Evolutionary conservation across 2,888 invertebrate genomes (phyloP), one percentile per base, ranked within the genome.

Genomic region (Drosophila kokeensis): DNA sequence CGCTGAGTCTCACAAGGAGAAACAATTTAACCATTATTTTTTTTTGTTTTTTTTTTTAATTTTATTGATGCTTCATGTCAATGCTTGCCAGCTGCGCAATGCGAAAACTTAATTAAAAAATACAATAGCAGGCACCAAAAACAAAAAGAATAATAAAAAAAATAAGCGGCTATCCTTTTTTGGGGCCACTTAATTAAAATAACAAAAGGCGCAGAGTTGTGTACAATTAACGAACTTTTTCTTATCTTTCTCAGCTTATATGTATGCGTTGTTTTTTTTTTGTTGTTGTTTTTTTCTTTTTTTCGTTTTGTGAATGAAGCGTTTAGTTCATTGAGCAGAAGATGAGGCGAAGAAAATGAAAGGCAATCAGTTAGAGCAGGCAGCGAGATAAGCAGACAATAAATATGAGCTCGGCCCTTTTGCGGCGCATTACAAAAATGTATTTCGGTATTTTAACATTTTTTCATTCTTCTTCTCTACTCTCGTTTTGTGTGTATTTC

Each of bases 31-130:
- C 42, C 48, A 52, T 82, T 79, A 24, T 24, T 77, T 62, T 54
- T 10, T 7, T 76, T 80, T 74, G 1, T 52, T 77, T 67, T 60
- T 83, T 73, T 67, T 60, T 83, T 73, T 76, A 86, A 81, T 79
- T 85, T 85, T 85, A 89, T 85, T 81, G 85, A 78, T 78, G 83
- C 82, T 81, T 81, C 73, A 83, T 81, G 82, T 82, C 83, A 81
- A 79, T 77, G 45, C 45, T 66, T 70, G 78, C 27, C 73, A 61
- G 77, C 65, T 69, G 55, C 66, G 66, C 66, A 80, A 80, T 77
- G 73, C 83, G 78, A 87, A 88, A 83, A 87, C 81, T 82, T 87
- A 89, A 87, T 87, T 87, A 89, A 84, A 83, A 84, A 73, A 48
- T 50, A 50, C 70, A 58, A 68, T 57, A 36, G 27, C 55, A 40